A percentile compares a stretch with the other conserved stretches of the same genome.
Evolutionary conservation across 2,888 invertebrate species (phyloP).

Genomic region (Lamellibrachia satsuma): DNA sequence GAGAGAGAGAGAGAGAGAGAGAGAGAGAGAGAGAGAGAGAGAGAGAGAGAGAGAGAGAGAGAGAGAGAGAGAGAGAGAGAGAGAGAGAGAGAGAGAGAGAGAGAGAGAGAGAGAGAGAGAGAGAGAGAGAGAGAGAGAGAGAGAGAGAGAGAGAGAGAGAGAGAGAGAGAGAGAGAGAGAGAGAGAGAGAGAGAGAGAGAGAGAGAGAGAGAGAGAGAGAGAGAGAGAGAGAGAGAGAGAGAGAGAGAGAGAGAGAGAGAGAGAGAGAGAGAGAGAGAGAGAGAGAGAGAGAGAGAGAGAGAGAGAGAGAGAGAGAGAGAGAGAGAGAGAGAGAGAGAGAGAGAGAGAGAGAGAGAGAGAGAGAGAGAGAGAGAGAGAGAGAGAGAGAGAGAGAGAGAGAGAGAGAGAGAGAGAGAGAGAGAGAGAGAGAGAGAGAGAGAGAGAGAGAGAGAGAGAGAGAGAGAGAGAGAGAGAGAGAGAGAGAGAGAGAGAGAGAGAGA

Average conservation of each 20-base stretch:
- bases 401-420: not conserved
- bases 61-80: too few relatives aligned
- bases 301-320: not conserved
- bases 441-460: not conserved
- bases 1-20: constrained; percentile 27
- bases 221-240: too few relatives aligned
- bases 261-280: constrained; percentile 26
- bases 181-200: constrained; percentile 24
- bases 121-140: constrained; percentile 21
- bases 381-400: not conserved
- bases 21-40: constrained; percentile 27
- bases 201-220: not conserved
- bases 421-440: not conserved
- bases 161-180: constrained; percentile 27
- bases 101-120: constrained; percentile 17
- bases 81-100: too few relatives aligned
- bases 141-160: constrained; percentile 30
- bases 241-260: constrained; percentile 13
- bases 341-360: not conserved
- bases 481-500: not conserved
- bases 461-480: not conserved
- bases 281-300: not conserved
- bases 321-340: not conserved
- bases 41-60: constrained; percentile 26
- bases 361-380: not conserved